Evolutionary conservation across 2,888 invertebrate genomes (phyloP), one percentile per base, ranked within the genome.

Genomic region (Hanleya hanleyi): DNA sequence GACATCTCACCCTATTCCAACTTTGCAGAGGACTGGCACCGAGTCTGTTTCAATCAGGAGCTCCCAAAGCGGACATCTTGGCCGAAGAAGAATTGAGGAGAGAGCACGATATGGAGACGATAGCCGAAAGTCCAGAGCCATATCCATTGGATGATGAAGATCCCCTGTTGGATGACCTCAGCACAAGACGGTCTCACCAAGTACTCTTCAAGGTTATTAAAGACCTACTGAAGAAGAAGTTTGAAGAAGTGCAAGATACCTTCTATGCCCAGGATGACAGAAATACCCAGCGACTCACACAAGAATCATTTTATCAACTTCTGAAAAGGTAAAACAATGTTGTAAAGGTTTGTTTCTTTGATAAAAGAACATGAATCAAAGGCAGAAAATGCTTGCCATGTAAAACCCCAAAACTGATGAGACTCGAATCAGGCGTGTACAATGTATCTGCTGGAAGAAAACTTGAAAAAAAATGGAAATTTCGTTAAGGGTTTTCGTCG

Each of bases 281-380:
- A n/a, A 90, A 90, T 76, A 85, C 87, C 0, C 80, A 85, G 51
- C 78, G 89, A 37, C 73, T 90, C 64, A 84, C 88, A 26, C 89
- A 89, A 71, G 90, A 90, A 76, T 84, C 83, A 77, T 88, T 90
- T 87, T 89, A 80, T 77, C 84, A 87, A 49, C 83, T 90, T 1
- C 77, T 90, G 7, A 85, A 81, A 75, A 83, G 80, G 90, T 89
- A 76, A 73, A n/a, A n/a, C n/a, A n/a, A n/a, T n/a, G n/a, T n/a
- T n/a, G n/a, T n/a, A n/a, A n/a, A n/a, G n/a, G n/a, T n/a, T n/a
- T n/a, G n/a, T n/a, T n/a, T n/a, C n/a, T n/a, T n/a, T n/a, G n/a
- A n/a, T n/a, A n/a, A n/a, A n/a, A n/a, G n/a, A n/a, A n/a, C n/a
- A n/a, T n/a, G n/a, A n/a, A n/a, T n/a, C n/a, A n/a, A n/a, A n/a